Evolutionary conservation across 1,140 invertebrate genomes (phyloP).

Genomic region (Orius insidiosus): DNA sequence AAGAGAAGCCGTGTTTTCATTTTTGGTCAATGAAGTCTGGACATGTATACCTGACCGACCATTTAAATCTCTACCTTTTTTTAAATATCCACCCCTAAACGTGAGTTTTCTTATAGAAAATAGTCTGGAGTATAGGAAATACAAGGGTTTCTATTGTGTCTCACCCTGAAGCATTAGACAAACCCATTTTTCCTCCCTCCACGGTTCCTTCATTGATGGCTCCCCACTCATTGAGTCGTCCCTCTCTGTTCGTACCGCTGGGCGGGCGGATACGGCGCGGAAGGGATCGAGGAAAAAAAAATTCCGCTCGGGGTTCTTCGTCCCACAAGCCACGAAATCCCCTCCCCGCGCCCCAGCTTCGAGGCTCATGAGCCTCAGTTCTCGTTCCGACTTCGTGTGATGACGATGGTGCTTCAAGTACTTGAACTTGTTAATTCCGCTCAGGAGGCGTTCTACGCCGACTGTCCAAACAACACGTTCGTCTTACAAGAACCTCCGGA

Average conservation of each 20-base stretch:
- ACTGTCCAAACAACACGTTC: conserved; percentile 18
- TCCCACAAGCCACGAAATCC: not conserved
- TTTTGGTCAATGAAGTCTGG: no score
- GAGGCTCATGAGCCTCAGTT: not conserved
- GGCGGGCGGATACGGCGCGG: not conserved
- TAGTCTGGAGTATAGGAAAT: no score
- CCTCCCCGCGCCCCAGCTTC: not conserved
- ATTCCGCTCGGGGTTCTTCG: not conserved
- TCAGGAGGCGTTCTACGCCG: conserved; percentile 23
- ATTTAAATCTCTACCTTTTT: no score
- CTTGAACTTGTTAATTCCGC: conserved; percentile 22
- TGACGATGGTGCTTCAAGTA: conserved; percentile 22
- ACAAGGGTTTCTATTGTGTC: not conserved
- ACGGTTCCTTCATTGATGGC: not conserved
- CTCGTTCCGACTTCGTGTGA: not conserved
- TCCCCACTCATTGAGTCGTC: not conserved
- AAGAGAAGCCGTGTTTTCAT: no score
- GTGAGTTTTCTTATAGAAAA: no score
- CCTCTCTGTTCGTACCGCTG: not conserved
- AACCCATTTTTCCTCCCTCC: not conserved
- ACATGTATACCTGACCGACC: no score
- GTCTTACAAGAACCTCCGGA: conserved; percentile 6
- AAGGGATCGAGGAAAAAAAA: not conserved
- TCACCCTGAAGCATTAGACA: not conserved
- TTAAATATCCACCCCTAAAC: no score